phyloP scores from a whole-genome alignment of 2,888 invertebrate species.

The Margaritifera margaritifera region DNA sequence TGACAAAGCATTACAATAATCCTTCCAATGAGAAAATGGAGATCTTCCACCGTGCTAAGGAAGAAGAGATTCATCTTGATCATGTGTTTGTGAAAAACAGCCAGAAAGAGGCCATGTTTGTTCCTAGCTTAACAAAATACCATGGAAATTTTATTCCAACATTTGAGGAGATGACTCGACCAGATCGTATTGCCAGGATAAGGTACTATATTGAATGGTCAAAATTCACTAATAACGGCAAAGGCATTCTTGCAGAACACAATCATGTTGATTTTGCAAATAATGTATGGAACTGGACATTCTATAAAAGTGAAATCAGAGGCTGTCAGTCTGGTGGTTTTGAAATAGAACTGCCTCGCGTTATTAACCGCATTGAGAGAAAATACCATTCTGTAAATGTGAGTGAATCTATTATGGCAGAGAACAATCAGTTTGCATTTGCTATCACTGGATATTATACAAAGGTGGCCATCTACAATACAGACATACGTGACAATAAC shows the following conservation, averaged over 20 bases:
- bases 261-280: constrained; percentile 95
- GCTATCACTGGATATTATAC: constrained; percentile 95
- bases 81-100: constrained; percentile 56
- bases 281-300: constrained; percentile 95
- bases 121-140: constrained; percentile 71
- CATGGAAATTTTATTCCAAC: constrained; percentile 69
- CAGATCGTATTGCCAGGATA: constrained; percentile 83
- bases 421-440: constrained; percentile 88
- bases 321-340: constrained; percentile 90
- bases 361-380: constrained; percentile 72
- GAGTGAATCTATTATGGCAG: constrained; percentile 88
- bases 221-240: constrained; percentile 88
- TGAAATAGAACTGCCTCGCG: constrained; percentile 90
- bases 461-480: constrained; percentile 88
- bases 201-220: constrained; percentile 88
- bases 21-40: constrained; percentile 70
- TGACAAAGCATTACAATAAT: constrained; percentile 71
- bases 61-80: constrained; percentile 62
- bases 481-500: constrained; percentile 87
- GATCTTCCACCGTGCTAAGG: constrained; percentile 65
- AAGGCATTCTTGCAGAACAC: constrained; percentile 87
- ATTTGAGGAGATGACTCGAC: constrained; percentile 73
- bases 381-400: constrained; percentile 85
- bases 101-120: constrained; percentile 65
- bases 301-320: constrained; percentile 89